phyloP scores from a whole-genome alignment of 2,888 invertebrate species.

The Agonopterix heracliana region DNA sequence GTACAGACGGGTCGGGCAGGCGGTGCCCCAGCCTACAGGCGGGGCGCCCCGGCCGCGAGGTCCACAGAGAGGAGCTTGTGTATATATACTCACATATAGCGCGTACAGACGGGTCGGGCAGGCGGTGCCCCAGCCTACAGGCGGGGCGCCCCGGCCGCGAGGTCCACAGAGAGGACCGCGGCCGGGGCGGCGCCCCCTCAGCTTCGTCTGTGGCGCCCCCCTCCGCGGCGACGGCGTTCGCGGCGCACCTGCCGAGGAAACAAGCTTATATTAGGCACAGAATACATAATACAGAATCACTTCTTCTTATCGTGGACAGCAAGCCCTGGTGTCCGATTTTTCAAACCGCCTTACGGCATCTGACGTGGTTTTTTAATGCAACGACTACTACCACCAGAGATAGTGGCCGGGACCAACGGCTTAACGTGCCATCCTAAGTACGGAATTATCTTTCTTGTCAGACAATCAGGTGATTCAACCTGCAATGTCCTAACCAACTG shows the following conservation, averaged over 20 bases:
- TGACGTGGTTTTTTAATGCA: too few species aligned
- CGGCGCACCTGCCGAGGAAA: conserved; percentile 32
- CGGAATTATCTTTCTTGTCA: too few species aligned
- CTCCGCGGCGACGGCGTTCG: conserved; percentile 51
- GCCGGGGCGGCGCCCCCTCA: conserved; percentile 74
- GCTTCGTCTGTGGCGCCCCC: conserved; percentile 51
- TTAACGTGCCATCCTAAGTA: too few species aligned
- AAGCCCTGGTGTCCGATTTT: too few species aligned
- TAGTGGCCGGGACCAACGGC: too few species aligned
- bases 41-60: conserved; percentile 62
- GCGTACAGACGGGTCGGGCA: too few species aligned
- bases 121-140: conserved; percentile 20
- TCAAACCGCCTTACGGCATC: too few species aligned
- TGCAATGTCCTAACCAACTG: too few species aligned
- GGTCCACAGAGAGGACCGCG: conserved; percentile 63
- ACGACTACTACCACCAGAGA: too few species aligned
- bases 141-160: conserved; percentile 59
- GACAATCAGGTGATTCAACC: too few species aligned
- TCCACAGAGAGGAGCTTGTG: conserved; percentile 61
- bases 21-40: conserved; percentile 21
- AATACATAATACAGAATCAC: background rate
- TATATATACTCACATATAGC: too few species aligned
- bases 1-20: background rate
- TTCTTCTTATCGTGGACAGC: background rate
- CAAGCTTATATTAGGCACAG: background rate